Conservation (phyloP, 35 echinoderm and acorn worm species). For the Lytechinus variegatus region DNA sequence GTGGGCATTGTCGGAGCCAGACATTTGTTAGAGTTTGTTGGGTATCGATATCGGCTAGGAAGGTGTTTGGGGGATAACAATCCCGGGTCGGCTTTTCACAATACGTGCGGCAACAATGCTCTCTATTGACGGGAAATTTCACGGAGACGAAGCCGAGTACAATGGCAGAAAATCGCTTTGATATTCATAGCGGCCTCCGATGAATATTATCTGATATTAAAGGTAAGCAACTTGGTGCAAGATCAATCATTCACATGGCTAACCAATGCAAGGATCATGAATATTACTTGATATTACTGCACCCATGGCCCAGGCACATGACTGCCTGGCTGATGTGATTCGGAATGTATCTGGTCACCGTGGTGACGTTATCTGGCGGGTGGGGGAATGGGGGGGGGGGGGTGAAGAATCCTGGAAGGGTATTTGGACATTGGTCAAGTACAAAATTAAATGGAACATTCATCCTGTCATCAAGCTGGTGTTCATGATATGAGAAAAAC, state of each 20-base stretch:
- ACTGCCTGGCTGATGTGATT: no score
- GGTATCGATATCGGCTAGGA: not conserved
- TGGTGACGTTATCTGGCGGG: no score
- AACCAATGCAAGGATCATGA: not conserved
- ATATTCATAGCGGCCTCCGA: not conserved
- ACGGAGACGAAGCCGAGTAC: not conserved
- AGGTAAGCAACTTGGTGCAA: not conserved
- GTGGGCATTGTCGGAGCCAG: not conserved
- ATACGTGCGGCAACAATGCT: not conserved
- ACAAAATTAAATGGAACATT: no score
- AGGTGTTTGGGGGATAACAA: slow-evolving; percentile 1
- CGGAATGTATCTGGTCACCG: no score
- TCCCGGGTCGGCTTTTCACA: not conserved
- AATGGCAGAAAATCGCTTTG: slow-evolving; percentile 8
- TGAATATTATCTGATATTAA: slow-evolving; percentile 9
- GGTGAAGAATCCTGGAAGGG: no score
- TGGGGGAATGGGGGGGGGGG: no score
- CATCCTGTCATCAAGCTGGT: no score
- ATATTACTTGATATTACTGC: not conserved
- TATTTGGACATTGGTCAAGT: no score
- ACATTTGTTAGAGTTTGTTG: not conserved
- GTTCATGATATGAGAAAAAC: no score
- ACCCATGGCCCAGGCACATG: no score
- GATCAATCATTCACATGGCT: not conserved
- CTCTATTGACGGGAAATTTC: not conserved